These are phyloP conservation scores for Phrynocephalus vlangalii DNA, from an alignment of 2,797 vertebrate genomes.

Conservation along the genomic window DNA sequence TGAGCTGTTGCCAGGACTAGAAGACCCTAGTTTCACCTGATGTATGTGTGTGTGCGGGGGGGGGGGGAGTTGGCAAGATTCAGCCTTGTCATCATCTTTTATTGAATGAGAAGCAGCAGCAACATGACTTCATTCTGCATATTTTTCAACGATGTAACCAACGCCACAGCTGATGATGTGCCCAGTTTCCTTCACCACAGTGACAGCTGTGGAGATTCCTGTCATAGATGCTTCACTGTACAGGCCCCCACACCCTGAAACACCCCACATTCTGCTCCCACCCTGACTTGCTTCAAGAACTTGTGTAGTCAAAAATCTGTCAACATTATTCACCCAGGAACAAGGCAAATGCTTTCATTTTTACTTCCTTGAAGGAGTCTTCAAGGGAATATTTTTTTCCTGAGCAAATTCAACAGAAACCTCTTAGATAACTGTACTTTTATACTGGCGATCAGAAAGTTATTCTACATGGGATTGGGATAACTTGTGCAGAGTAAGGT, in stretches of 20 bases:
- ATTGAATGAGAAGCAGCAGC: background rate
- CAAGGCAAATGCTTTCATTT: background rate
- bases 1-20: no score
- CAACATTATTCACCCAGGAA: no score
- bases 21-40: no score
- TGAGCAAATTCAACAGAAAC: background rate
- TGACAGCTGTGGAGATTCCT: background rate
- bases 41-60: background rate
- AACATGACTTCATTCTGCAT: background rate
- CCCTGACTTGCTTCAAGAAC: background rate
- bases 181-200: background rate
- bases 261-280: no score
- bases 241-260: background rate
- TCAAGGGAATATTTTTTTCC: background rate
- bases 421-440: background rate
- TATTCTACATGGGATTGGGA: background rate
- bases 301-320: conserved; percentile 17
- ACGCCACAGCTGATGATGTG: background rate
- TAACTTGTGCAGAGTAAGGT: background rate
- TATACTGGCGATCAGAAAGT: no score
- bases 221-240: background rate
- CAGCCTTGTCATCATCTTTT: no score
- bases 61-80: background rate
- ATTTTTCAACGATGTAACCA: background rate
- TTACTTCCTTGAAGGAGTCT: background rate